Base-by-base conservation (phyloP, 2,113 vertebrate species). In the Neopipo cinnamomea region DNA sequence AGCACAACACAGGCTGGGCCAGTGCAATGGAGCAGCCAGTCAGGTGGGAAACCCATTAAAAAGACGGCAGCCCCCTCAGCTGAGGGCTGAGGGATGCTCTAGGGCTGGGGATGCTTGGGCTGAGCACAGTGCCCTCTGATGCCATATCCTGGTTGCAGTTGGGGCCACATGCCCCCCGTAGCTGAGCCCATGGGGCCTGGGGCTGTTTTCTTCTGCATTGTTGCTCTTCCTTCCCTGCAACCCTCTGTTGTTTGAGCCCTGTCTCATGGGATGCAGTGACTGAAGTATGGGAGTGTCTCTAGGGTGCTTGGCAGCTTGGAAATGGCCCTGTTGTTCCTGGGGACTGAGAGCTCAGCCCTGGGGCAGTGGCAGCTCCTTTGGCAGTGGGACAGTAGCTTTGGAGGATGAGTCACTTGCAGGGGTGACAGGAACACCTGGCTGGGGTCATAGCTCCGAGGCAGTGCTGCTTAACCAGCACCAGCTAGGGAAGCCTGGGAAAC, bases 321-420 rank as follows among this genome's bases (percentile, higher is more conserved):
- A 92, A 91, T 96, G 66, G 56, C 73, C 21, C 73, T 0, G 41
- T 97, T 95, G 68, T 93, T 96, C 63, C 20, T 4, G 25, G 35
- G 83, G 35, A 80, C 68, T 7, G 78, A 68, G 62, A 88, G 31
- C 53, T 79, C 0, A 1, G 31, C 81, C 74, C 49, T 4, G 9
- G 58, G 66, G 46, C 62, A 78, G 83, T 56, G 92, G 70, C 61
- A 90, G 80, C 65, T 90, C 89, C 61, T 80, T 95, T 96, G 84
- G 89, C 96, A 81, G 42, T 58, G 39, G 88, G 47, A 85, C 88
- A 84, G 67, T 91, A 42, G 42, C 72, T 90, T 1, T 86, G 39
- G 50, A 61, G 65, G 17, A 59, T 93, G 85, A 94, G 66, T 95
- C 88, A 94, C 68, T 94, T 14, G 2, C 33, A 92, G 90, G 92